Evolutionary conservation across 2,888 invertebrate species (phyloP), one percentile per base, ranked within the genome.

Genomic region (Bellardia bayeri): DNA sequence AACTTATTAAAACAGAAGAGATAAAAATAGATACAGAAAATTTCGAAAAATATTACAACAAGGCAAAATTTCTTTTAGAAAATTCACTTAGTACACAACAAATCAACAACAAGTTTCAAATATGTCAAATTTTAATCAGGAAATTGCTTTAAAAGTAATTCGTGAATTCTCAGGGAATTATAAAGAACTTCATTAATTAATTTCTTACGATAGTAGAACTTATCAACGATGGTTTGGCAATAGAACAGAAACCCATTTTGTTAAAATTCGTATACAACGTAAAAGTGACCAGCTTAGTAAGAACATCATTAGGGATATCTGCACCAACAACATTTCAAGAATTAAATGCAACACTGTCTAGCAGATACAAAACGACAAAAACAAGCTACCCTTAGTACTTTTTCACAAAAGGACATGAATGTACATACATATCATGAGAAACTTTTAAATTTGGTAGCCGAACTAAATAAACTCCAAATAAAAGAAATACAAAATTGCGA

Each of bases 391-490:
- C 56, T 54, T 14, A 71, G 40, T 33, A 71, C 7, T 56, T 71
- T 71, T 40, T 37, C n/a, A 3, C 71, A 56, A 8, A 71, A 56
- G 56, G 9, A 14, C 37, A 71, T 71, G 56, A 71, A 37, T 14
- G 14, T 71, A 16, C 37, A 54, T 37, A 33, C 54, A 11, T 71
- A 71, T 37, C 71, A 71, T 13, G 71, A 69, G 30, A 23, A 69
- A 69, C 49, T 56, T 0, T 37, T 71, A 9, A 33, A 56, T 33
- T 37, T 37, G 9, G 40, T 71, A 54, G 33, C 71, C 4, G 71
- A 71, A 56, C 33, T 71, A n/a, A 71, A 37, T 71, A 16, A 71
- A 71, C 56, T 71, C n/a, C 37, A n/a, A n/a, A n/a, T n/a, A n/a
- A n/a, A n/a, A n/a, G n/a, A n/a, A n/a, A n/a, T n/a, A n/a, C n/a